These are phyloP conservation scores for Cynopterus brachyotis DNA, from an alignment of 2,113 vertebrate genomes.

Conservation along the genomic window DNA sequence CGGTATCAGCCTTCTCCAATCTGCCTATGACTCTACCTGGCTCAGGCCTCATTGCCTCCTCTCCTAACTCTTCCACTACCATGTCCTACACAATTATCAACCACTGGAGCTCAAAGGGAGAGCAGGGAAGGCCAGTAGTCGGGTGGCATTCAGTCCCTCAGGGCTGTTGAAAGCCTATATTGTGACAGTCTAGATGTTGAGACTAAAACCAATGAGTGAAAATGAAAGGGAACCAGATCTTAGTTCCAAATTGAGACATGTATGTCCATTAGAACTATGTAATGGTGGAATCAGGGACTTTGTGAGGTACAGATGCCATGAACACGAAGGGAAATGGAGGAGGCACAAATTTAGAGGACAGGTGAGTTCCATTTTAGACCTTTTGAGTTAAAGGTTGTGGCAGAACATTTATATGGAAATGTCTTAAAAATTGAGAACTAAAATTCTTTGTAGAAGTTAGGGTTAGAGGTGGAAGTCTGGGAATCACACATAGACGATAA, in stretches of 20 bases:
- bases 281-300: not conserved
- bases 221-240: not conserved
- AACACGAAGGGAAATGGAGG: not conserved
- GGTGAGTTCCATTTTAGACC: not conserved
- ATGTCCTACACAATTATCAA: not conserved
- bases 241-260: not conserved
- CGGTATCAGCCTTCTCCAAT: not conserved
- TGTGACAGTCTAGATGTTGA: not conserved
- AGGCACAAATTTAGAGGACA: not conserved
- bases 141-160: not conserved
- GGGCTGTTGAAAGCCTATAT: not conserved
- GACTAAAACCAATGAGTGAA: not conserved
- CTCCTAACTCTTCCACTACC: not conserved
- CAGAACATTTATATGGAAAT: not conserved
- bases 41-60: not conserved
- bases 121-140: not conserved
- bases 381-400: not conserved
- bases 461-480: constrained; percentile 6
- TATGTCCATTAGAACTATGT: not conserved
- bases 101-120: not conserved
- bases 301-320: not conserved
- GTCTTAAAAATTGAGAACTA: not conserved
- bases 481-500: not conserved
- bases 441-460: constrained; percentile 5
- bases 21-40: not conserved